Conservation (phyloP, 1,140 invertebrate genomes). For the Drosophila pruinosa region DNA sequence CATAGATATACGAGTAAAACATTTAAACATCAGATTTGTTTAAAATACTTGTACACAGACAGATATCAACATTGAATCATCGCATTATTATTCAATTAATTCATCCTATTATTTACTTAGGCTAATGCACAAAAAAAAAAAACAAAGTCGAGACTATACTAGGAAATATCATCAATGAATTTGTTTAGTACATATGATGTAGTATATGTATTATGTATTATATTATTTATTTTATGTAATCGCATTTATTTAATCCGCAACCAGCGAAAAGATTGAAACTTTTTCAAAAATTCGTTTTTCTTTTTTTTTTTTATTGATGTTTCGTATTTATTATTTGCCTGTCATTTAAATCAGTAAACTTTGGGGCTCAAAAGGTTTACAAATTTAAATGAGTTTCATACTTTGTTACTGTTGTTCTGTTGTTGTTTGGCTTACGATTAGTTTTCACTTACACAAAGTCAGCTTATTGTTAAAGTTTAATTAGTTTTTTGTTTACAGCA, state of each 20-base stretch:
- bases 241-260: conserved; percentile 12
- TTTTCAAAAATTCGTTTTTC: conserved; percentile 45
- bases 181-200: conserved; percentile 6
- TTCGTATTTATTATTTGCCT: conserved; percentile 9
- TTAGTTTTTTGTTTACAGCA: conserved; percentile 12
- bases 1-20: conserved; percentile 46
- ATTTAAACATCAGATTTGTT: conserved; percentile 53
- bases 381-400: conserved; percentile 65
- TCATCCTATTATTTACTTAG: neutral
- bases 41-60: conserved; percentile 50
- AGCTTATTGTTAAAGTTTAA: conserved; percentile 35
- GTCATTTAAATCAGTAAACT: conserved; percentile 77
- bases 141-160: neutral
- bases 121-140: conserved; percentile 20
- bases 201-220: conserved; percentile 11
- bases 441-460: conserved; percentile 35
- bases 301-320: conserved; percentile 12
- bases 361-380: conserved; percentile 78
- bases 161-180: conserved; percentile 27
- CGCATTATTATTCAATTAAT: conserved; percentile 7
- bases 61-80: conserved; percentile 53
- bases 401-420: conserved; percentile 8
- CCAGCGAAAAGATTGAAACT: conserved; percentile 13
- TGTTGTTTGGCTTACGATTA: conserved; percentile 35
- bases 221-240: conserved; percentile 18